Conservation (phyloP, 2,888 invertebrate species). For the Dicyrtomina minuta region DNA sequence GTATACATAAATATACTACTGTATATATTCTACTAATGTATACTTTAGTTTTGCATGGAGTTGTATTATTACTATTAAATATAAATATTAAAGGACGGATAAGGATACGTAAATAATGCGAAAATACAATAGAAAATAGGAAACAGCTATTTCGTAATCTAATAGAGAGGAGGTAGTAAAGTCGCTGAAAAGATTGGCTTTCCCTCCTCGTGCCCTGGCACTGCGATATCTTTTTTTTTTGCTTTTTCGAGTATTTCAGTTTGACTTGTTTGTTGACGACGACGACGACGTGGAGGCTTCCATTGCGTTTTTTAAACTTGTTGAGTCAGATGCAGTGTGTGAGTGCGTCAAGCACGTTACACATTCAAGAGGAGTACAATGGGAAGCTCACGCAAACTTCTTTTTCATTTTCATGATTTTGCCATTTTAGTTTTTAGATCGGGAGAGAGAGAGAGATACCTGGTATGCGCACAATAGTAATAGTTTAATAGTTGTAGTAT, state of each 20-base stretch:
- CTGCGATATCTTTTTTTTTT: too few species aligned
- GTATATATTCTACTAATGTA: not conserved
- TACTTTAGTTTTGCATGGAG: not conserved
- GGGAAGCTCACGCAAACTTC: slow-evolving; percentile 23
- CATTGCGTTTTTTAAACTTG: slow-evolving; percentile 31
- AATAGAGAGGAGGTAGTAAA: not conserved
- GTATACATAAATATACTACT: too few species aligned
- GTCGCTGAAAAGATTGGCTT: slow-evolving; percentile 3
- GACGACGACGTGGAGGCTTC: too few species aligned
- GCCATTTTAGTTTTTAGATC: slow-evolving; percentile 22
- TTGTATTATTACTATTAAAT: not conserved
- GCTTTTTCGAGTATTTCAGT: slow-evolving; percentile 1
- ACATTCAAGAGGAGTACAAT: not conserved
- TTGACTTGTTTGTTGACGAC: too few species aligned
- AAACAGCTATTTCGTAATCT: slow-evolving; percentile 1
- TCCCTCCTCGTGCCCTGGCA: not conserved
- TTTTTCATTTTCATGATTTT: slow-evolving; percentile 32
- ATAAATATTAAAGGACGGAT: not conserved
- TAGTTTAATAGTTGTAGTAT: too few species aligned
- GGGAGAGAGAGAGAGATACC: too few species aligned
- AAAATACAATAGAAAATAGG: not conserved
- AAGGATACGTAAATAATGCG: not conserved
- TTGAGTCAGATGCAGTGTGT: slow-evolving; percentile 24
- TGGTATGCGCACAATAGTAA: too few species aligned
- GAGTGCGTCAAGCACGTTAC: slow-evolving; percentile 12